Base-by-base conservation (phyloP, 2,113 vertebrate species). In the Gyps fulvus region DNA sequence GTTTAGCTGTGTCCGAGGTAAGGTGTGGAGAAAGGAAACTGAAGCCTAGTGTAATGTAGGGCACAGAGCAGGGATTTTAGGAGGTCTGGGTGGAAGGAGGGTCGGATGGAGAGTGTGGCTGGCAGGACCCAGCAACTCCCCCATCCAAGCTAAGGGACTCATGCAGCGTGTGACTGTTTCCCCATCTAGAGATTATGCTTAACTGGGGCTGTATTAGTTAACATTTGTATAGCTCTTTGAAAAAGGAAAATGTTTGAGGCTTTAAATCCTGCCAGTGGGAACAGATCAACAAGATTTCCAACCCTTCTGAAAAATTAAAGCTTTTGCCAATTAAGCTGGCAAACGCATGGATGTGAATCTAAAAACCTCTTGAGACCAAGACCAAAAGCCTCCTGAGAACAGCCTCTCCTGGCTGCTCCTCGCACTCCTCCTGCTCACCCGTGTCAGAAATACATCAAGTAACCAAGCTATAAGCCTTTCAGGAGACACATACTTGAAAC, bases 271-370 rank as follows among this genome's bases (percentile, higher is more conserved):
- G 95, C 93, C 94, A 91, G 83, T 95, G 91, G 91, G 95, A 96
- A 88, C 94, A 91, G 91, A 95, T 91, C 91, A 95, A 97, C 95
- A 92, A 95, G 97, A 95, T 94, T 89, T 94, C 95, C 82, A 93
- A 89, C 91, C 77, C 89, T 93, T 95, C 81, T 66, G 96, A 96
- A 95, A 97, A 96, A 95, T 90, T 94, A 96, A 95, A 94, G 79
- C 85, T 88, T 93, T 91, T 95, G 91, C 97, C 95, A 97, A 97
- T 97, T 97, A 96, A 95, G 94, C 94, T 94, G 91, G 93, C 93
- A 84, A 95, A 93, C 0, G 32, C 73, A 40, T 69, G 94, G 96
- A 89, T 82, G 90, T 95, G 95, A 95, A 94, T 95, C 90, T 90
- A 76, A 96, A 97, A 97, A 84, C 80, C 95, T 95, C 94, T 95